Evolutionary conservation across 1,140 invertebrate genomes (phyloP), one percentile per base, ranked within the genome.

Genomic region (Heliconius hewitsoni): DNA sequence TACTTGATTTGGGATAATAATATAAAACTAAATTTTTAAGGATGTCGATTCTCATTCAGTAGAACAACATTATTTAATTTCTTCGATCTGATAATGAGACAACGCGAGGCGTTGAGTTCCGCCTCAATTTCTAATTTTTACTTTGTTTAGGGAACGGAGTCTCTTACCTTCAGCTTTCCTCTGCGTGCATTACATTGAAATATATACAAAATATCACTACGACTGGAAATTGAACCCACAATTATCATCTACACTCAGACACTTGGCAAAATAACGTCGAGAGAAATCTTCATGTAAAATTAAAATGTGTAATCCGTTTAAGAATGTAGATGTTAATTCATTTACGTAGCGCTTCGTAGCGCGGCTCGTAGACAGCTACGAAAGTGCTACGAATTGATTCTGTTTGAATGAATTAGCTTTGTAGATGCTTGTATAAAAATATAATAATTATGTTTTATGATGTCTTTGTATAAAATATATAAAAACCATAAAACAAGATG

Each of bases 271-370:
- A 46, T 16, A 46, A 46, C 19, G 23, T 57, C 55, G 23, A 30
- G 60, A 16, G 13, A 66, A 27, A 66, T 66, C 11, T 66, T 27
- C 27, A 30, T 66, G 13, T 66, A 66, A 66, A 66, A 66, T 66
- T 66, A 66, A 66, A 66, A 66, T 27, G 60, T 66, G 23, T 66
- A 66, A 66, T 66, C 60, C 60, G n/a, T 66, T 66, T 66, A 66
- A 30, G 23, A 27, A 66, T 66, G 60, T 66, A 66, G 60, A 66
- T 27, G 13, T 27, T 55, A 30, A 74, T 74, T 74, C 50, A 74
- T 30, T 74, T 74, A 37, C 18, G 73, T 74, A 74, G 73, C 73
- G 55, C 73, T 55, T n/a, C 46, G 73, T 55, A 27, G 30, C 23
- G 73, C 30, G 1, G 18, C 73, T 23, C 73, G 50, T 55, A 57